Evolutionary conservation across 2,113 vertebrate genomes (phyloP), one percentile per base, ranked within the genome.

Genomic region (Spermophilus dauricus): DNA sequence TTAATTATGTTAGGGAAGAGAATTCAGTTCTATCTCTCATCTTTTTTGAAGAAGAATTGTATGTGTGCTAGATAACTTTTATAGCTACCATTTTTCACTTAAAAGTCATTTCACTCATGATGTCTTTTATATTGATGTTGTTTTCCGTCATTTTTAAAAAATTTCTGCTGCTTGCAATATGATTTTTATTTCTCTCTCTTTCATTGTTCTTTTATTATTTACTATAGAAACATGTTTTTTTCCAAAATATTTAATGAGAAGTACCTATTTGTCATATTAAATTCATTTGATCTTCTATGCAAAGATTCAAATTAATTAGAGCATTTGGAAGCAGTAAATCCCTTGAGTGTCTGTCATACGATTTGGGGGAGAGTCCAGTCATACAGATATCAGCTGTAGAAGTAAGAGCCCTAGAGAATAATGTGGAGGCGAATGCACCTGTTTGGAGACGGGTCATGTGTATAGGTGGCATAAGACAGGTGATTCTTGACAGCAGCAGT

Each of bases 281-380:
- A 58, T 12, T 42, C 32, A n/a, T 89, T 96, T 83, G 30, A 78
- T 86, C 28, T 87, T 85, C 24, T 95, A 37, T 24, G 7, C 6
- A 86, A 39, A 94, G 20, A 75, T 81, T 70, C 61, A 87, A 93
- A 83, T 80, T 84, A 83, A 39, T 96, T 83, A 91, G 56, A n/a
- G 2, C 22, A 70, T 32, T 32, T 45, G 13, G 14, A 86, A 87
- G 85, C 5, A 76, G 53, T 69, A 63, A 16, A 4, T 34, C 14
- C 28, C 63, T 37, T 51, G 8, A 24, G 12, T 65, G 5, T 1
- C 14, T 37, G 34, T 72, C 39, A 7, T 45, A 45, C 63, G 4
- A 82, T 77, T 48, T 65, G 10, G 9, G 4, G 7, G 10, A 88
- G 14, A 81, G 26, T 16, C 45, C 34, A n/a, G 26, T 89, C 11